Conservation (phyloP, 2,797 vertebrate genomes). For the Anguilla megastoma region DNA sequence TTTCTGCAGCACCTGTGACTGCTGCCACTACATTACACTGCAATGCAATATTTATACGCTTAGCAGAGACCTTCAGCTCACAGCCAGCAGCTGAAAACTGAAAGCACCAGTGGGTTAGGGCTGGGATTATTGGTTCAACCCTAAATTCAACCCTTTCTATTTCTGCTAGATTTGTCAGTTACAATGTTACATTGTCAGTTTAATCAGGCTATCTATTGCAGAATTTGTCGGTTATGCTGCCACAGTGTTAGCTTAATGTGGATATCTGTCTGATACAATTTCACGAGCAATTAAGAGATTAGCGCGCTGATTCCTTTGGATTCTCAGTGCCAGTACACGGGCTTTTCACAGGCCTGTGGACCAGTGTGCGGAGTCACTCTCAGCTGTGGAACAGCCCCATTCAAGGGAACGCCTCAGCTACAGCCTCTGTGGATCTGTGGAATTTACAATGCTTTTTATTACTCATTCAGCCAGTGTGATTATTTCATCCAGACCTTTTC, state of each 20-base stretch:
- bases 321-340: background rate
- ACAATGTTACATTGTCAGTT: background rate
- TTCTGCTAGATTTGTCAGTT: background rate
- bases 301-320: conserved; percentile 13
- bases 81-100: too few relatives aligned
- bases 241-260: background rate
- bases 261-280: conserved; percentile 22
- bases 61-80: background rate
- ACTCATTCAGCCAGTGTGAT: background rate
- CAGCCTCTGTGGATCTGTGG: background rate
- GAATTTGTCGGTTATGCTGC: background rate
- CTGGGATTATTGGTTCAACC: background rate
- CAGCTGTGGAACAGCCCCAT: background rate
- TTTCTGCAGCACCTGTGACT: background rate
- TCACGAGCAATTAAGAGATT: conserved; percentile 23
- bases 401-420: background rate
- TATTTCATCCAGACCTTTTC: background rate
- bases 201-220: conserved; percentile 1
- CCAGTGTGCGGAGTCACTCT: background rate
- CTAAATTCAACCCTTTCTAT: background rate
- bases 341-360: background rate
- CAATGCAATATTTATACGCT: background rate
- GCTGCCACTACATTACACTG: background rate
- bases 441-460: background rate
- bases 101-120: background rate